These are phyloP conservation scores for Pantelozetes paolii DNA, from an alignment of 2,888 invertebrate genomes.

Conservation along the genomic window DNA sequence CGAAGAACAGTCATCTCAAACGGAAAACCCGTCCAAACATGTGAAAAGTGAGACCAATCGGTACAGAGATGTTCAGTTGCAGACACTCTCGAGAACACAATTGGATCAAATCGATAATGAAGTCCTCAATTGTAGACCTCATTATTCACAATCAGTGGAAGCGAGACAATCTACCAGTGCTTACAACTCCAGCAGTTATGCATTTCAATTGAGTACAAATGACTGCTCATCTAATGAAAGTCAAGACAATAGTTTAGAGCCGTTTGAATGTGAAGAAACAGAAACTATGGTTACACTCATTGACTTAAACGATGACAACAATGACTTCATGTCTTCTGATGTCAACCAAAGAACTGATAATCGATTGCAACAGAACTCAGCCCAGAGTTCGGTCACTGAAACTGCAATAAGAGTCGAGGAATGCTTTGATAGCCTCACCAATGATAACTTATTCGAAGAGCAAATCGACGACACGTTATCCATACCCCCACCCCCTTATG, in stretches of 20 bases:
- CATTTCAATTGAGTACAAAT: background rate
- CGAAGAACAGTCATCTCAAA: conserved; percentile 5
- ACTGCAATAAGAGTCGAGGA: background rate
- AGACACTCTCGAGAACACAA: background rate
- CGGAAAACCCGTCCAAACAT: background rate
- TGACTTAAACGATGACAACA: background rate
- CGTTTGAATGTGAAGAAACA: background rate
- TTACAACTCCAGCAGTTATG: background rate
- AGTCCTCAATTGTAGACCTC: background rate
- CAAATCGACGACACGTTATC: conserved; percentile 41
- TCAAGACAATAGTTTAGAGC: background rate
- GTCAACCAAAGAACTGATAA: background rate
- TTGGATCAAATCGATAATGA: background rate
- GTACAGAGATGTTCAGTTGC: conserved; percentile 11
- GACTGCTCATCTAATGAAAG: background rate
- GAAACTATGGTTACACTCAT: background rate
- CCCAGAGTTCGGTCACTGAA: background rate
- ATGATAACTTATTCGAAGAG: conserved; percentile 39
- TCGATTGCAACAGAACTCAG: background rate
- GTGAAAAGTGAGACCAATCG: background rate
- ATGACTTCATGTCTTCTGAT: background rate
- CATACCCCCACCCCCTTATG: conserved; percentile 45
- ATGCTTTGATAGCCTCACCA: background rate
- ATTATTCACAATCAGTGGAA: background rate
- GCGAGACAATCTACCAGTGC: background rate